Evolutionary conservation across 2,888 invertebrate species (phyloP).

Genomic region (Agapostemon virescens): DNA sequence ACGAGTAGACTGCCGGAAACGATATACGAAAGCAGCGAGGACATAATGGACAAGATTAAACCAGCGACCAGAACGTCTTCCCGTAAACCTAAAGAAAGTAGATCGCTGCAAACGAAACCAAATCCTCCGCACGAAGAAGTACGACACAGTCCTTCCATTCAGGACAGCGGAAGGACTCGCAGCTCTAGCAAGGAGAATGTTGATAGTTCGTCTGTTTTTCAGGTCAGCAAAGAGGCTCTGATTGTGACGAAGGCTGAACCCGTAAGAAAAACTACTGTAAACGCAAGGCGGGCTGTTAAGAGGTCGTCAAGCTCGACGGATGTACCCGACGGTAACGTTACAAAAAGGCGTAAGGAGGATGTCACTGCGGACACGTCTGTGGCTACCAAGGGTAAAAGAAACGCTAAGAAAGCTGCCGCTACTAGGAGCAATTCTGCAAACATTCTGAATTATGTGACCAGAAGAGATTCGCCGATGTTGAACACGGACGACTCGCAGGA

Average conservation of each 20-base stretch:
- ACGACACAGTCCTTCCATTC: slow-evolving; percentile 5
- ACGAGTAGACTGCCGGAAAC: neutral
- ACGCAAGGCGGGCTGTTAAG: slow-evolving; percentile 19
- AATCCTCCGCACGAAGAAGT: neutral
- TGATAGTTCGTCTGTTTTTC: slow-evolving; percentile 50
- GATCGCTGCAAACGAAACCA: neutral
- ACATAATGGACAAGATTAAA: neutral
- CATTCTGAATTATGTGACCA: slow-evolving; percentile 8
- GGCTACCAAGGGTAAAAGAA: slow-evolving; percentile 2
- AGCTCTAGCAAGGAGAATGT: slow-evolving; percentile 35
- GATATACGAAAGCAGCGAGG: neutral
- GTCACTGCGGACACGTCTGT: neutral
- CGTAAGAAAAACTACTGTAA: neutral
- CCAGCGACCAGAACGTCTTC: neutral
- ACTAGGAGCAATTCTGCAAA: slow-evolving; percentile 17
- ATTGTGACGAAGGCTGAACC: neutral
- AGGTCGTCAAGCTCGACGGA: slow-evolving; percentile 14
- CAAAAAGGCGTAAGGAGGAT: slow-evolving; percentile 38
- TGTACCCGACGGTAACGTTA: neutral
- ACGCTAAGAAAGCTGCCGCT: neutral
- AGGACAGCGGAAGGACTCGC: slow-evolving; percentile 33
- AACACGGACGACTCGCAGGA: neutral
- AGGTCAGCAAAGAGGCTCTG: slow-evolving; percentile 41
- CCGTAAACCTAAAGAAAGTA: neutral
- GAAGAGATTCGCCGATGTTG: slow-evolving; percentile 18